Evolutionary conservation across 2,113 vertebrate species (phyloP), one percentile per base, ranked within the genome.

Genomic region (Columba janthina): DNA sequence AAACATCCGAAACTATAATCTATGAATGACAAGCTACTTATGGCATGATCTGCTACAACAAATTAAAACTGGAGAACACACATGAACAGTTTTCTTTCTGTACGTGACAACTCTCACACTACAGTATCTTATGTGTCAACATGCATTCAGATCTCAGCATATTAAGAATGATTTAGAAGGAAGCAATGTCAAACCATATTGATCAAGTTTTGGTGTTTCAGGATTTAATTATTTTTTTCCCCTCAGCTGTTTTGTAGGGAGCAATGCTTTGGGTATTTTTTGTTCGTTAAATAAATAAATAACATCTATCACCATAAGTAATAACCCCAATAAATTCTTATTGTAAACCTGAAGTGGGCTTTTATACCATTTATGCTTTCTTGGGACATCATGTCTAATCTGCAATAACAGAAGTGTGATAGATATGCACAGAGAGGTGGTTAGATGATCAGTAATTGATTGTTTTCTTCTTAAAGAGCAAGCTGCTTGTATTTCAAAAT

Each of bases 401-500:
- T 65, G 32, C 74, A 82, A 5, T 79, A 95, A 70, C 46, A 76
- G 38, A 77, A 42, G 65, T 80, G 21, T 31, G 44, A 3, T 67
- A 89, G 48, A 48, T 72, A 50, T 5, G 40, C n/a, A 69, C 29
- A 20, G 28, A 36, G 90, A 88, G 16, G 64, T 56, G 40, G 53
- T 71, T 86, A 67, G 88, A 74, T 90, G 72, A 84, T 93, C 89
- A 89, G 72, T 80, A 94, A 96, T 81, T 83, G 94, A 92, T 88
- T 92, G 71, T 85, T 94, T 91, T 91, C 82, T 81, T 92, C 61
- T 71, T 71, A 83, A 91, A 94, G 77, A 95, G 71, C 74, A 94
- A 93, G 83, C 56, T 90, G 54, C 54, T 62, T 78, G 61, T 92
- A 57, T 61, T 94, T n/a, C 10, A 69, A 72, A 92, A 81, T 69